Evolutionary conservation across 2,797 vertebrate species (phyloP).

Genomic region (Cygnus olor): DNA sequence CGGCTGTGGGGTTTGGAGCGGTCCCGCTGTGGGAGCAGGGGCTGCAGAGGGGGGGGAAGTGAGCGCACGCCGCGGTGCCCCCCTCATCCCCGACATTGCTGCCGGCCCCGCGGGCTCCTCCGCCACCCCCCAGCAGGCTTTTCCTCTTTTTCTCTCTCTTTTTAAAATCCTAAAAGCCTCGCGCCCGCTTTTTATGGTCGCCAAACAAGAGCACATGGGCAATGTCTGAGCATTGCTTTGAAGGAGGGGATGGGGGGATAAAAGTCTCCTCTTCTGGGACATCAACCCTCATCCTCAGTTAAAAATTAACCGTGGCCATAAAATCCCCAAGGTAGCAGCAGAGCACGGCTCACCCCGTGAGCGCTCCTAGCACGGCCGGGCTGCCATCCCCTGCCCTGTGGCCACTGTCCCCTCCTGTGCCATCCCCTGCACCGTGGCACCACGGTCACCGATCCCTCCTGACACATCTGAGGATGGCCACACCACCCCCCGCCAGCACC

Average conservation of each 20-base stretch:
- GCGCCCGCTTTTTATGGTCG: not conserved
- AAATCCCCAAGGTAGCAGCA: accelerated
- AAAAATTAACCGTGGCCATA: not conserved
- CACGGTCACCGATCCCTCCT: not conserved
- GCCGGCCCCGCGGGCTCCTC: not conserved
- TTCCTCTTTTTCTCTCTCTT: not conserved
- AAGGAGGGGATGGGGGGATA: not conserved
- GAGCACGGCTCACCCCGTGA: accelerated
- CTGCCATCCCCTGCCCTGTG: not conserved
- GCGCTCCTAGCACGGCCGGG: not conserved
- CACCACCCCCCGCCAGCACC: not conserved
- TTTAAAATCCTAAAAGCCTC: not conserved
- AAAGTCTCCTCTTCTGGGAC: not conserved
- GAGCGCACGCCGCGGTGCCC: accelerated
- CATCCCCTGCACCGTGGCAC: too few relatives aligned
- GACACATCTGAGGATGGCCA: not conserved
- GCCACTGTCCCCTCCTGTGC: not conserved
- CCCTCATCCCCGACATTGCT: not conserved
- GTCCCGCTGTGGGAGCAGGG: not conserved
- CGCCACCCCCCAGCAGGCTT: not conserved
- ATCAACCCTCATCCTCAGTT: not conserved
- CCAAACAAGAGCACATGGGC: not conserved
- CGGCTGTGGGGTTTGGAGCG: too few relatives aligned
- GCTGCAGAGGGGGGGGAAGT: not conserved
- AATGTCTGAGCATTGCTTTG: not conserved